These are phyloP conservation scores for Sapayoa aenigma DNA, from an alignment of 2,113 vertebrate genomes.

Conservation along the genomic window DNA sequence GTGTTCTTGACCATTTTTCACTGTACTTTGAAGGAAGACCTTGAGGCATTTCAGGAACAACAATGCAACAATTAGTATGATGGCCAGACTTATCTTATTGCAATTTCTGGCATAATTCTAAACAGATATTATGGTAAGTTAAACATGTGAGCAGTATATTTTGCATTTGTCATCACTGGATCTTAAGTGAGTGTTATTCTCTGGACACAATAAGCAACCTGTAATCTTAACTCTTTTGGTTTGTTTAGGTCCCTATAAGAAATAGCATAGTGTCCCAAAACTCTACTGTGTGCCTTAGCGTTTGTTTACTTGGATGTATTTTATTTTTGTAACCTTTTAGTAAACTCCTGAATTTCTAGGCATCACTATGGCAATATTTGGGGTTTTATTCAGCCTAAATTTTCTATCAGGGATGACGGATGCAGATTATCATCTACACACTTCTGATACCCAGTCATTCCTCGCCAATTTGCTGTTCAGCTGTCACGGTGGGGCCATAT, in stretches of 20 bases:
- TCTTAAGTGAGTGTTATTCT: background rate
- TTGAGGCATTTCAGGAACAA: background rate
- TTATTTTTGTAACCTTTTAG: background rate
- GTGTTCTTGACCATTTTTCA: background rate
- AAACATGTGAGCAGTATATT: background rate
- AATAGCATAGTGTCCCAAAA: background rate
- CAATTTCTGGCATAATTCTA: background rate
- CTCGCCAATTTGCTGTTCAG: no score
- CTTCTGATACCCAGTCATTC: no score
- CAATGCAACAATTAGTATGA: background rate
- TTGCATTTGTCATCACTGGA: background rate
- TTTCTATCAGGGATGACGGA: background rate
- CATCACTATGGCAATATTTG: background rate
- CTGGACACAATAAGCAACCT: background rate
- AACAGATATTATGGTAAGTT: background rate
- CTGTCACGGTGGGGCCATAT: no score
- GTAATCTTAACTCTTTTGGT: background rate
- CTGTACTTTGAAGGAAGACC: background rate
- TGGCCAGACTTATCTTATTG: background rate
- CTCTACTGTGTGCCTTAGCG: background rate
- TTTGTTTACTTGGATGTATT: background rate
- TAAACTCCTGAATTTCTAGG: background rate
- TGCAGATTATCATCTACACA: background rate
- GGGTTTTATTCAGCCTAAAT: background rate
- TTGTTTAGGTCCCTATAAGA: background rate